Percentiles rank a stretch among this genome's conserved stretches.
Conservation (phyloP, 2,888 invertebrate genomes). For the Mimachlamys varia region DNA sequence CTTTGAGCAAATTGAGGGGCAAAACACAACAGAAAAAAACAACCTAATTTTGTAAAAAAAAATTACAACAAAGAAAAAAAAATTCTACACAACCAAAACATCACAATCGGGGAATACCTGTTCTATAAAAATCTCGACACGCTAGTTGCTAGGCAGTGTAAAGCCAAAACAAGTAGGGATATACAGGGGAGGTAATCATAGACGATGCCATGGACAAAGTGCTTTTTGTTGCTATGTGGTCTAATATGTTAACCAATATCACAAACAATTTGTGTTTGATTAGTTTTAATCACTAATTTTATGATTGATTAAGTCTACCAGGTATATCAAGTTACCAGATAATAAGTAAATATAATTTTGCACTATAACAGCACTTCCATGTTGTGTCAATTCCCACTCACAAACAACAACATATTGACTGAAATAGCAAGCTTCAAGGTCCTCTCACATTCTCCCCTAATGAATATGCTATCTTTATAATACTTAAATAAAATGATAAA, state of each 20-base stretch:
- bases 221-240: neutral
- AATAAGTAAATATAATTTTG: neutral
- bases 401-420: neutral
- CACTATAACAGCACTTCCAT: neutral
- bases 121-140: neutral
- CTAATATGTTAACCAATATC: neutral
- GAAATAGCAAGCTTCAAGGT: neutral
- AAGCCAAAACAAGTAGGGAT: neutral
- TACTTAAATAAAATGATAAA: slow-evolving; percentile 28
- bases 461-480: slow-evolving; percentile 13
- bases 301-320: neutral
- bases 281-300: neutral
- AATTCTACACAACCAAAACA: neutral
- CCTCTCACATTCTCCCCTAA: neutral
- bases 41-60: slow-evolving; percentile 19
- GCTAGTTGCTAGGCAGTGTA: neutral
- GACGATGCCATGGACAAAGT: neutral
- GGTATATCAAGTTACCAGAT: neutral
- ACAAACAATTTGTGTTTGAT: neutral
- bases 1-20: slow-evolving; percentile 26
- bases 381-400: neutral
- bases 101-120: neutral
- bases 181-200: neutral
- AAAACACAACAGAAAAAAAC: slow-evolving; percentile 23
- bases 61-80: slow-evolving; percentile 24